Evolutionary conservation across 2,888 invertebrate species (phyloP).

Genomic region (Mythimna pallens): DNA sequence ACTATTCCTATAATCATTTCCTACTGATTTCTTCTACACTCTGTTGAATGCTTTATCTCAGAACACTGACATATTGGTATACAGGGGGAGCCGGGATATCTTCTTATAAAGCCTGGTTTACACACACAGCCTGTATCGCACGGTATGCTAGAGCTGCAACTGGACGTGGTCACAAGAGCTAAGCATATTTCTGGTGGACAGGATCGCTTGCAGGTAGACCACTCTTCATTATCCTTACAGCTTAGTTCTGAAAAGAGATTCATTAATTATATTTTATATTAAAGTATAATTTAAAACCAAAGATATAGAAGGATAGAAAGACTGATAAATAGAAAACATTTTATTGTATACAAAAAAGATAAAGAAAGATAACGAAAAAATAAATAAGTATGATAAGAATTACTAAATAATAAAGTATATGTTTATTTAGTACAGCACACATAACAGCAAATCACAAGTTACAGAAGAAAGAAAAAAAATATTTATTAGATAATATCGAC

Average conservation of each 20-base stretch:
- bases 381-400: no score
- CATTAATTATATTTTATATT: no score
- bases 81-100: neutral
- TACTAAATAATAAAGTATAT: no score
- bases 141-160: neutral
- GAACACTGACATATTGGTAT: neutral
- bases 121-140: neutral
- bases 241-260: neutral
- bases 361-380: no score
- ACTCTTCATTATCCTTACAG: neutral
- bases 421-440: no score
- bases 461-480: no score
- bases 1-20: neutral
- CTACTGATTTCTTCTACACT: conserved; percentile 1
- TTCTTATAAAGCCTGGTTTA: neutral
- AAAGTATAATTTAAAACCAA: neutral
- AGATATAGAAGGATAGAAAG: no score
- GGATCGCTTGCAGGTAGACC: neutral
- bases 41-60: neutral
- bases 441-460: no score
- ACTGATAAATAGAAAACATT: no score
- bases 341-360: no score
- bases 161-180: neutral
- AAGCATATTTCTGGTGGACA: neutral
- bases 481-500: no score